Conservation (phyloP, 1,140 invertebrate species). For the Kradibia gibbosae region DNA sequence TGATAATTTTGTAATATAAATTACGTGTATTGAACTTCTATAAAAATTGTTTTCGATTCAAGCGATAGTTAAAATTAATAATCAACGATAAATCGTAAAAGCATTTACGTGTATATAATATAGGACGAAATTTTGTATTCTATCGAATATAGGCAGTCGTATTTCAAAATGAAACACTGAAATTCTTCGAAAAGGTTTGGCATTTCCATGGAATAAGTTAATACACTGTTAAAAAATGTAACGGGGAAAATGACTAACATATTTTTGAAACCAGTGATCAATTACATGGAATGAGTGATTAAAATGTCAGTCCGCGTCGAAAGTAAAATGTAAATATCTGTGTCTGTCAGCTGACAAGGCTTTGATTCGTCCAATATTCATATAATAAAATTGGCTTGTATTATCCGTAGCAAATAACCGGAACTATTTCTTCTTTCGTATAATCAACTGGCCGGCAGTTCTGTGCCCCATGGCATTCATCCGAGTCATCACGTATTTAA, state of each 20-base stretch:
- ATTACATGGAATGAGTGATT: background rate
- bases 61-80: too few relatives aligned
- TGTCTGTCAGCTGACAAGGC: background rate
- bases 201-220: background rate
- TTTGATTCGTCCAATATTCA: background rate
- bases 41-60: too few relatives aligned
- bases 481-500: slow-evolving; percentile 51
- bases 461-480: background rate
- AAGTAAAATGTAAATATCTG: background rate
- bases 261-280: background rate
- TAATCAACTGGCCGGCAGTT: background rate
- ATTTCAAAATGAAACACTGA: background rate
- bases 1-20: slow-evolving; percentile 21
- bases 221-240: background rate
- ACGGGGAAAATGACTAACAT: background rate
- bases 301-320: background rate
- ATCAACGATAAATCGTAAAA: too few relatives aligned
- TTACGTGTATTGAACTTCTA: background rate
- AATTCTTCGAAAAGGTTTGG: background rate
- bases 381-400: background rate
- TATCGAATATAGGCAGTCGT: too few relatives aligned
- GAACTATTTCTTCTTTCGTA: background rate
- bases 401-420: background rate
- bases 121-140: too few relatives aligned
- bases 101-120: too few relatives aligned